Evolutionary conservation across 1,140 invertebrate species (phyloP), one percentile per base, ranked within the genome.

Genomic region (Papilio aristodemus): DNA sequence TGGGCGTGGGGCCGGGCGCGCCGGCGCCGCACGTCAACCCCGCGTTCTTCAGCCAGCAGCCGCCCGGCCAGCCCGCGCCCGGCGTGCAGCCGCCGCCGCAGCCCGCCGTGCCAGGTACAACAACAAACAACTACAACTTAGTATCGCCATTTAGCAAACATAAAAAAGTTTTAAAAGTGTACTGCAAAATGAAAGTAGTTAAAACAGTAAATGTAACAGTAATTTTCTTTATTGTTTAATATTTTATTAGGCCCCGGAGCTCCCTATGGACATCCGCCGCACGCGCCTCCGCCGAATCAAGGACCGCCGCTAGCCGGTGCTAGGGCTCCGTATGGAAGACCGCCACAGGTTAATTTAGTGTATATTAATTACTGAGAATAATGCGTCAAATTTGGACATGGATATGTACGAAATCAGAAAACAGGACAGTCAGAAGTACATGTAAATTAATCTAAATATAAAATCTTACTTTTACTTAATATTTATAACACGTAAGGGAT

Each of bases 11-110:
- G 0, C 73, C 74, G 89, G 95, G 94, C 17, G 94, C 95, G 38
- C 97, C 97, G 37, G 97, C 97, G 38, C 97, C 97, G 19, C 97
- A 99, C 87, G 97, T 99, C 58, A 99, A 99, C 92, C 98, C 97
- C 39, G 97, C 97, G 57, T 99, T 99, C 93, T 99, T 99, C 91
- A 96, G 95, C 76, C 95, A 96, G 79, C 95, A 94, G 69, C 91
- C 81, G 77, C 89, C 81, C 75, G 90, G 69, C 22, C 94, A 94
- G 73, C 80, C 80, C 1, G 77, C 80, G 58, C 86, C 85, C 1
- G 72, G 75, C 0, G 74, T 73, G 32, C 88, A 85, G 54, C 86
- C 86, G 5, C 75, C 74, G 13, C 81, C 81, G 50, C 87, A 86
- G 32, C 79, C 77, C 4, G 78, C 76, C 5, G 82, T 83, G 0